phyloP scores from a whole-genome alignment of 1,140 invertebrate species.

The Oryctes rhinoceros region DNA sequence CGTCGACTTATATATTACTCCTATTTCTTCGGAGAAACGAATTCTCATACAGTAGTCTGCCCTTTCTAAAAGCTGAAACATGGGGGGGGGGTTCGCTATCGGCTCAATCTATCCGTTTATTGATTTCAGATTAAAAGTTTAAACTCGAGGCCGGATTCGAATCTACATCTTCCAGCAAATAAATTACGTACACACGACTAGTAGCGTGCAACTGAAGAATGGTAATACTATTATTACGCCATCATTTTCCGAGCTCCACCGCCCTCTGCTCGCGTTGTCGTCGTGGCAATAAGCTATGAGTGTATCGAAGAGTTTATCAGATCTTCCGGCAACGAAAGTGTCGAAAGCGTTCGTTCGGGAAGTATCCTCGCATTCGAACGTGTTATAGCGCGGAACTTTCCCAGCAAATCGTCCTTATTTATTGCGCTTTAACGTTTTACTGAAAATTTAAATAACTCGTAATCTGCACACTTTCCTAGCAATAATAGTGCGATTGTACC shows the following conservation, averaged over 20 bases:
- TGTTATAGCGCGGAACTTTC: not conserved
- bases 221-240: slow-evolving; percentile 34
- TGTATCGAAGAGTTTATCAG: slow-evolving; percentile 28
- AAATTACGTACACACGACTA: slow-evolving; percentile 17
- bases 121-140: slow-evolving; percentile 35
- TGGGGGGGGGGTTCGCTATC: not conserved
- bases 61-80: not conserved
- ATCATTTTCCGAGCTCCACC: slow-evolving; percentile 6
- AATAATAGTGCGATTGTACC: no score
- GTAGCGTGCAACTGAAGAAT: not conserved
- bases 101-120: slow-evolving; percentile 18
- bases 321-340: slow-evolving; percentile 19
- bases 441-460: not conserved
- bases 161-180: slow-evolving; percentile 21
- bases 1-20: no score
- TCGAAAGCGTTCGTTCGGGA: not conserved
- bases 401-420: slow-evolving; percentile 13
- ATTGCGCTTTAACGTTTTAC: not conserved
- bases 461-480: not conserved
- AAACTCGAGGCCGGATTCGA: not conserved
- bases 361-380: not conserved
- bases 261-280: not conserved
- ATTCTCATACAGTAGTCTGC: not conserved
- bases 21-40: not conserved
- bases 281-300: not conserved